Evolutionary conservation across 1,140 invertebrate genomes (phyloP), one percentile per base, ranked within the genome.

Genomic region (Lepeophtheirus salmonis): DNA sequence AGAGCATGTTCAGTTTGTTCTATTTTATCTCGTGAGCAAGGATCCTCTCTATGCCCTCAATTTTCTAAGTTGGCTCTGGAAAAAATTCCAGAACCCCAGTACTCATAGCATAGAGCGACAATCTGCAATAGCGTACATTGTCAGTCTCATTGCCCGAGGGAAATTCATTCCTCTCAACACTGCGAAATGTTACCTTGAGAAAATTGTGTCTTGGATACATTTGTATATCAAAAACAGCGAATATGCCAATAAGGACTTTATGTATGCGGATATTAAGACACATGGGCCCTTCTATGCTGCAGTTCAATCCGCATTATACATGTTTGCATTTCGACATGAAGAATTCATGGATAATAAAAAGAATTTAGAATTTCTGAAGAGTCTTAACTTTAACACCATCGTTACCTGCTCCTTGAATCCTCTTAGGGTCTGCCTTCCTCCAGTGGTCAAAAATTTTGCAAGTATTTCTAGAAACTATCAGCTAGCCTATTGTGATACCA

Each of bases 281-380:
- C 89, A 96, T 70, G 75, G 77, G 23, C 80, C 89, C 1, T 96
- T 95, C 71, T 90, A 91, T 70, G 79, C 82, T 14, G 79, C 90
- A 12, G 91, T 88, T 67, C 89, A 95, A 72, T 79, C 83, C 0
- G 73, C 92, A 24, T 94, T 96, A 70, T 91, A 94, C 72, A 73
- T 91, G 2, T 80, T 95, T 60, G 80, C 83, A 0, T 92, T 91
- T 70, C 81, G 86, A 64, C 81, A 87, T 67, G 82, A 81, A 66
- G 84, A 91, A 68, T 74, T 94, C 61, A 79, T 86, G 59, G 76
- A 78, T 61, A n/a, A n/a, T n/a, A 80, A 79, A 66, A 82, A 81
- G 58, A 62, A 57, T 58, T 52, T 66, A 14, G 51, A 50, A 3
- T 22, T 63, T 17, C 60, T 63, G 41, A 50, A 58, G 1, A 60